Evolutionary conservation across 2,888 invertebrate species (phyloP).

Genomic region (Vanessa cardui): DNA sequence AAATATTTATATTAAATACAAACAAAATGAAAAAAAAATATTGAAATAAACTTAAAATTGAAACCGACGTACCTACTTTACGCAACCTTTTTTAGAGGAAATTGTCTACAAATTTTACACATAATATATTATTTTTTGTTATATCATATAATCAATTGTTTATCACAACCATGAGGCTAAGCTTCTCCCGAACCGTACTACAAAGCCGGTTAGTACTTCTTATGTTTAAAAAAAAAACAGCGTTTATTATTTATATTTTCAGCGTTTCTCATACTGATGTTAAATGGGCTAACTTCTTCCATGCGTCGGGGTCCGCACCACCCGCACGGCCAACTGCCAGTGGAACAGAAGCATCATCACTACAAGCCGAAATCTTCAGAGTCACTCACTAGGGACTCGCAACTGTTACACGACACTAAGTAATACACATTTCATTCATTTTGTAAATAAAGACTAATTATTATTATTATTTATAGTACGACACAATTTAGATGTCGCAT

Average conservation of each 20-base stretch:
- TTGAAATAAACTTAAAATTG: too few relatives aligned
- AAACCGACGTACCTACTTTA: too few relatives aligned
- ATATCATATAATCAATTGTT: too few relatives aligned
- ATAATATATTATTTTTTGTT: too few relatives aligned
- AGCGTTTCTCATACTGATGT: slow-evolving; percentile 59
- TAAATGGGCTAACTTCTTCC: slow-evolving; percentile 51
- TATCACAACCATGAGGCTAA: too few relatives aligned
- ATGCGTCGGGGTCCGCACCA: slow-evolving; percentile 73
- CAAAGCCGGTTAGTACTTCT: too few relatives aligned
- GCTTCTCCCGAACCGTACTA: too few relatives aligned
- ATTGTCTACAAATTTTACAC: too few relatives aligned
- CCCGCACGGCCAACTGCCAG: slow-evolving; percentile 68
- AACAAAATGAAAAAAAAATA: too few relatives aligned
- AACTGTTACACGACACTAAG: slow-evolving; percentile 90
- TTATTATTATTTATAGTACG: not conserved
- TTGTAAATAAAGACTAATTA: not conserved
- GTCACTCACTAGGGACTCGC: slow-evolving; percentile 86
- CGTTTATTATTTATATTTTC: slow-evolving; percentile 41
- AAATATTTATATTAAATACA: too few relatives aligned
- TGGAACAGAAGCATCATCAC: slow-evolving; percentile 75
- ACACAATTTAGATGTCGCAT: too few relatives aligned
- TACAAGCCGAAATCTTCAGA: slow-evolving; percentile 83
- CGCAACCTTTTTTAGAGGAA: too few relatives aligned
- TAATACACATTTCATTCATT: slow-evolving; percentile 60
- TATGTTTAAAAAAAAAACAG: not conserved